A percentile compares a stretch with the other conserved stretches of the same genome.
Evolutionary conservation across 2,888 invertebrate species (phyloP).

Genomic region (Sthenelais limicola): DNA sequence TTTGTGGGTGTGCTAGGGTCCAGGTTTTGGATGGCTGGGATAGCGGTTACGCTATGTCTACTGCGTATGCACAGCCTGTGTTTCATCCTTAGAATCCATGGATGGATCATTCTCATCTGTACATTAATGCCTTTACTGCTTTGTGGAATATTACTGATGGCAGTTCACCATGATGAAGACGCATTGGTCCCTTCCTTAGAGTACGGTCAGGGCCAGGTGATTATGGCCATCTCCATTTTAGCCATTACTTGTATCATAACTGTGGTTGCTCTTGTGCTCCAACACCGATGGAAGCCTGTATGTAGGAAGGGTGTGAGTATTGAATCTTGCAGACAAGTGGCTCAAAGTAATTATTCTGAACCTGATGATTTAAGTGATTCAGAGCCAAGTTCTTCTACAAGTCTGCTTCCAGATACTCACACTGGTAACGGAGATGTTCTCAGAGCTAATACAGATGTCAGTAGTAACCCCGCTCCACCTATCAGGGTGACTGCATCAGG

Average conservation of each 20-base stretch:
- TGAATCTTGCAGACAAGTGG: too few species aligned
- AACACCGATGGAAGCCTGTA: slow-evolving; percentile 79
- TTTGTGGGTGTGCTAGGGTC: slow-evolving; percentile 83
- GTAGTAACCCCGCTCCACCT: too few species aligned
- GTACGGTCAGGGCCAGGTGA: slow-evolving; percentile 81
- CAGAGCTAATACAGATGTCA: too few species aligned
- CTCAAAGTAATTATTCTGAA: too few species aligned
- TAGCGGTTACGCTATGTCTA: slow-evolving; percentile 86
- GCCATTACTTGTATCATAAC: slow-evolving; percentile 78
- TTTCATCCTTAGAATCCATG: slow-evolving; percentile 83
- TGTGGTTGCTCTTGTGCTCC: slow-evolving; percentile 85
- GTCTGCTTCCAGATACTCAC: too few species aligned
- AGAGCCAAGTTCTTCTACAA: too few species aligned
- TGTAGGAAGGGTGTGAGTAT: too few species aligned
- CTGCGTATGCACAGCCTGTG: slow-evolving; percentile 87
- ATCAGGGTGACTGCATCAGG: too few species aligned
- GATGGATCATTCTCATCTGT: slow-evolving; percentile 60
- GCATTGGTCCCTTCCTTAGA: slow-evolving; percentile 82
- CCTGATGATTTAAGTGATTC: too few species aligned
- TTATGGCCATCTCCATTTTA: slow-evolving; percentile 60
- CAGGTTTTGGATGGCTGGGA: slow-evolving; percentile 87
- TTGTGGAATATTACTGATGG: slow-evolving; percentile 78
- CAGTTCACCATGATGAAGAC: slow-evolving; percentile 75
- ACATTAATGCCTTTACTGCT: slow-evolving; percentile 78
- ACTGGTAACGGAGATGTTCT: too few species aligned